A percentile compares a stretch with the other conserved stretches of the same genome.
Conservation (phyloP, 2,888 invertebrate species). For the Drosophila anomalata region DNA sequence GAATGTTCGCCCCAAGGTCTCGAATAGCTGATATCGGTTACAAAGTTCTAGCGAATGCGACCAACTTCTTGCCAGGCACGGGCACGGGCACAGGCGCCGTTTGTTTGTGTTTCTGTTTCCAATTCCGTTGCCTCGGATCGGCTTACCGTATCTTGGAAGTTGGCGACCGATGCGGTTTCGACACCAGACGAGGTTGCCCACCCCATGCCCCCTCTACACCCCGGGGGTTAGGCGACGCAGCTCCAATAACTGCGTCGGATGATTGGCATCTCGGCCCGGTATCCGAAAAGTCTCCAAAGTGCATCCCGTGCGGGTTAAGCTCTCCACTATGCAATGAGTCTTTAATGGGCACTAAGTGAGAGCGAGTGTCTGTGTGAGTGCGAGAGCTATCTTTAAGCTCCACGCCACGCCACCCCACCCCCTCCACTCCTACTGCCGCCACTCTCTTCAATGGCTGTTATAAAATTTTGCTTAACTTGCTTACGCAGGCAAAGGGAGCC, state of each 20-base stretch:
- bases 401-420: conserved; percentile 29
- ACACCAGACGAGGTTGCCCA: not conserved
- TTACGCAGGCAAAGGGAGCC: conserved; percentile 19
- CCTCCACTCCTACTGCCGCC: not conserved
- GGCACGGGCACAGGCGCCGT: not conserved
- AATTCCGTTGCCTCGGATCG: conserved; percentile 32
- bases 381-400: conserved; percentile 53
- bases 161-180: conserved; percentile 1
- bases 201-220: not conserved
- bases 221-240: too few species aligned
- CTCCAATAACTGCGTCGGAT: too few species aligned
- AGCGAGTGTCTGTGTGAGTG: not conserved
- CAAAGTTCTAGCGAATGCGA: conserved; percentile 25
- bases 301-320: not conserved
- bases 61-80: conserved; percentile 14
- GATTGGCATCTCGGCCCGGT: not conserved
- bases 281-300: not conserved
- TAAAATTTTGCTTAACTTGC: conserved; percentile 32
- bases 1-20: conserved; percentile 32
- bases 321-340: not conserved
- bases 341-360: not conserved
- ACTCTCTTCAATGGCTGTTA: conserved; percentile 2
- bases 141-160: conserved; percentile 21
- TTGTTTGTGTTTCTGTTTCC: conserved; percentile 13
- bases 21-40: conserved; percentile 24